phyloP scores from a whole-genome alignment of 2,113 vertebrate species.

The Malurus elegans region DNA sequence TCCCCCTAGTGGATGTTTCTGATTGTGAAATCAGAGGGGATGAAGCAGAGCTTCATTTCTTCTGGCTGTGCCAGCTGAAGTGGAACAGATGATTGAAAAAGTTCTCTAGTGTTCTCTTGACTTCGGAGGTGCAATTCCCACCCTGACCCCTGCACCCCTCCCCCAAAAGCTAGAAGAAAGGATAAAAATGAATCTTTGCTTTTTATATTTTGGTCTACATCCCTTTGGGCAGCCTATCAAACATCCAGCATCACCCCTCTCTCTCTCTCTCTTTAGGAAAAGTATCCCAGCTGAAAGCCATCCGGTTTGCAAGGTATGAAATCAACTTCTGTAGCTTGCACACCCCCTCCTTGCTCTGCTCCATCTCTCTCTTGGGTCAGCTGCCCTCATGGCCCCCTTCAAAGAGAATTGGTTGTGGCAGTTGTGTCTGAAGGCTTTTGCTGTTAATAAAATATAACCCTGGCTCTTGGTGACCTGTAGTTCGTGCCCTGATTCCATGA shows the following conservation, averaged over 20 bases:
- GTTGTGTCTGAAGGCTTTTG: not conserved
- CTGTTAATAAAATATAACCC: not conserved
- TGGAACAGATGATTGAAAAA: not conserved
- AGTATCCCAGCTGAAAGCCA: not conserved
- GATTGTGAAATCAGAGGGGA: not conserved
- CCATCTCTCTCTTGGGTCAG: not conserved
- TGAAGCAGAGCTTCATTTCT: not conserved
- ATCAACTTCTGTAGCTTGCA: not conserved
- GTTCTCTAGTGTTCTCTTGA: not conserved
- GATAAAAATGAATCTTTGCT: not conserved
- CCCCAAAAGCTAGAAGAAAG: not conserved
- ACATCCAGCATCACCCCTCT: not conserved
- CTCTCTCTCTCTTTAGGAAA: not conserved
- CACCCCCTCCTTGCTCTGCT: accelerated
- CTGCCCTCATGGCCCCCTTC: not conserved
- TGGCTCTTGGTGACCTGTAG: not conserved
- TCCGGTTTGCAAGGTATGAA: not conserved
- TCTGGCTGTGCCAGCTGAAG: not conserved
- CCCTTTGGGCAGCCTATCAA: not conserved
- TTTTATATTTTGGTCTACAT: not conserved
- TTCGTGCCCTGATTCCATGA: not conserved
- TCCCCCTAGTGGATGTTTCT: not conserved
- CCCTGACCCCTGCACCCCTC: accelerated
- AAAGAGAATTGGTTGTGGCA: not conserved
- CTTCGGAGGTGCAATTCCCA: not conserved